Percentiles rank a stretch among this genome's conserved stretches.
Evolutionary conservation across 2,888 invertebrate genomes (phyloP).

Genomic region (Tuberolachnus salignus): DNA sequence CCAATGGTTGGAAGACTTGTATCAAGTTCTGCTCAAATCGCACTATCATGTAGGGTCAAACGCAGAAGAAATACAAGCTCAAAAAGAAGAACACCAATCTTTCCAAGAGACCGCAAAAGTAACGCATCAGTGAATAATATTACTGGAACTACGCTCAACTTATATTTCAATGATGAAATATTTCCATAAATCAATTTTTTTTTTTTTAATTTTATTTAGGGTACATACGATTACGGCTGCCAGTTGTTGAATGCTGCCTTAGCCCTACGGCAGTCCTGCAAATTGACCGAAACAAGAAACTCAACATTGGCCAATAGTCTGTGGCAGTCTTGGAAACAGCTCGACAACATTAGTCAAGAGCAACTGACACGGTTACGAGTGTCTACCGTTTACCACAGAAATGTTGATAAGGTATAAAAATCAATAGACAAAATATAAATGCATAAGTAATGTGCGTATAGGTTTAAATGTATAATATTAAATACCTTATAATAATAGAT

Average conservation of each 20-base stretch:
- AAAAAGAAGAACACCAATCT: slow-evolving; percentile 76
- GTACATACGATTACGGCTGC: slow-evolving; percentile 80
- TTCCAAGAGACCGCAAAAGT: slow-evolving; percentile 82
- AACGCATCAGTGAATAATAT: slow-evolving; percentile 54
- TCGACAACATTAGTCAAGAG: slow-evolving; percentile 75
- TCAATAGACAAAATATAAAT: background rate
- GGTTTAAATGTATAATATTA: too few species aligned
- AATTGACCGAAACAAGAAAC: slow-evolving; percentile 69
- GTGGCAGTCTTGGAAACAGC: slow-evolving; percentile 72
- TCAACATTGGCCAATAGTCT: slow-evolving; percentile 67
- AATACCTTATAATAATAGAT: background rate
- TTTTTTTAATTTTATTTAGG: slow-evolving; percentile 66
- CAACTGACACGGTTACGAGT: slow-evolving; percentile 77
- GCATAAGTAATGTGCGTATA: background rate
- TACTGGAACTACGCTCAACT: background rate
- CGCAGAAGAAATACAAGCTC: slow-evolving; percentile 74
- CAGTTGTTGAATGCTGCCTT: slow-evolving; percentile 78
- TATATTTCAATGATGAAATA: too few species aligned
- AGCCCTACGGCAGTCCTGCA: slow-evolving; percentile 74
- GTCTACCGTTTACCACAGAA: slow-evolving; percentile 77
- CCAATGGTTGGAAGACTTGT: slow-evolving; percentile 78
- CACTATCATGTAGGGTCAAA: slow-evolving; percentile 77
- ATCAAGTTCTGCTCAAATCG: slow-evolving; percentile 72
- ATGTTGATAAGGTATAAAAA: slow-evolving; percentile 64
- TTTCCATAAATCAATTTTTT: too few species aligned